Percentiles rank a stretch among this genome's conserved stretches.
Evolutionary conservation across 1,140 invertebrate species (phyloP).

Genomic region (Pseudomyrmex concolor): DNA sequence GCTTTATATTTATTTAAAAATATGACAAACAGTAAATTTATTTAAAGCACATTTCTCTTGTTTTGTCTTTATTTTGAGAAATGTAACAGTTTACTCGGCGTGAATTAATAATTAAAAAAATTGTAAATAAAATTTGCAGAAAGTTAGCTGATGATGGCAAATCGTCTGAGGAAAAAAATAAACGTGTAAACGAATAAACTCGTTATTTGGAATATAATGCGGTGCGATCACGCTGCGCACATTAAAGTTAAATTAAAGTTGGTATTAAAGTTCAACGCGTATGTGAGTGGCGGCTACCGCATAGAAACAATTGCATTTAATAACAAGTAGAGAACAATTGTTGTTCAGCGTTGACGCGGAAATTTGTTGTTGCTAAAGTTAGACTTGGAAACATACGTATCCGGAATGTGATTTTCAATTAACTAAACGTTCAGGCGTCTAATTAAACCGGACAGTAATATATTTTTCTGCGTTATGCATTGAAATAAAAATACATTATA

Average conservation of each 20-base stretch:
- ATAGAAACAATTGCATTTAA: slow-evolving; percentile 49
- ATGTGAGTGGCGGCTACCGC: slow-evolving; percentile 9
- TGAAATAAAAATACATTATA: slow-evolving; percentile 10
- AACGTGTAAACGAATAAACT: not conserved
- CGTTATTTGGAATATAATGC: not conserved
- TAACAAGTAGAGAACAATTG: slow-evolving; percentile 52
- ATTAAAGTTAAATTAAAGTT: slow-evolving; percentile 43
- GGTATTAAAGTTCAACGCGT: slow-evolving; percentile 1
- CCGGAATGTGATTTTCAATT: slow-evolving; percentile 47
- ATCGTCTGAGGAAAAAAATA: slow-evolving; percentile 5
- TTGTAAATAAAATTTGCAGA: slow-evolving; percentile 18
- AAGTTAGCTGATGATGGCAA: not conserved
- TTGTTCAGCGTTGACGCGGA: slow-evolving; percentile 42
- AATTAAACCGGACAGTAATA: slow-evolving; percentile 38
- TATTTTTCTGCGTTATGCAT: slow-evolving; percentile 26
- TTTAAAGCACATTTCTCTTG: slow-evolving; percentile 6
- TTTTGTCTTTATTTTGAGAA: not conserved
- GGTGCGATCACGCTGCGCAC: not conserved
- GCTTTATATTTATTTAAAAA: not conserved
- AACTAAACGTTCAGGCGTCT: slow-evolving; percentile 43
- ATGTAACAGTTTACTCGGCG: not conserved
- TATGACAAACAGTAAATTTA: not conserved
- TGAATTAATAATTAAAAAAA: slow-evolving; percentile 20
- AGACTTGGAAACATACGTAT: slow-evolving; percentile 36
- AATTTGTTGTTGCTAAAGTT: slow-evolving; percentile 47